Conservation (phyloP, 2,113 vertebrate genomes). For the Pica pica region DNA sequence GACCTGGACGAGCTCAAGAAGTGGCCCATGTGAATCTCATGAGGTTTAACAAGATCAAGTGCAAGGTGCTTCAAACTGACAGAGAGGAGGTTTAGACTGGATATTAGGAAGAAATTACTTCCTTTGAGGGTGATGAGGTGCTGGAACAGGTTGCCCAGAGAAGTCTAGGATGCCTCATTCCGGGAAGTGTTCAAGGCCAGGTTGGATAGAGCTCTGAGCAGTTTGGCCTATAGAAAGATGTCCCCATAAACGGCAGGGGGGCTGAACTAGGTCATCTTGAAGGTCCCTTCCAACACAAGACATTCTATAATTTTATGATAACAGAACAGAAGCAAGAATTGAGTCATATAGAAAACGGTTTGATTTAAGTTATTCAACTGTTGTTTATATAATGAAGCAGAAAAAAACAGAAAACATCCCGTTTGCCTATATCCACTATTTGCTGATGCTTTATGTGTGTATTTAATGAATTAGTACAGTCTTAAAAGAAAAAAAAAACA, state of each 20-base stretch:
- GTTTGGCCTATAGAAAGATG: neutral
- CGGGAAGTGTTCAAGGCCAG: neutral
- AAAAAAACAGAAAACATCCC: neutral
- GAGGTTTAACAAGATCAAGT: neutral
- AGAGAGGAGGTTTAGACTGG: neutral
- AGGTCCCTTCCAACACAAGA: neutral
- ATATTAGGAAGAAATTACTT: neutral
- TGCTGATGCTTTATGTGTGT: neutral
- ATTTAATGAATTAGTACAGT: neutral
- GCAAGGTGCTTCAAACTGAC: neutral
- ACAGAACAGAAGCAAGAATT: neutral
- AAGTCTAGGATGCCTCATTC: neutral
- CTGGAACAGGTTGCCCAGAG: neutral
- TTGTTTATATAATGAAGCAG: neutral
- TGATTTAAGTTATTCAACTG: neutral
- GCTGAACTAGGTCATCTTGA: neutral
- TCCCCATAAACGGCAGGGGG: rapidly evolving
- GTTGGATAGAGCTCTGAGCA: neutral
- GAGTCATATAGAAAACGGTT: neutral
- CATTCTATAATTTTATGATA: neutral
- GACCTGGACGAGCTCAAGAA: rapidly evolving
- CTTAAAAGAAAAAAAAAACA: neutral
- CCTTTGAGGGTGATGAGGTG: neutral
- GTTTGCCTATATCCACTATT: neutral
- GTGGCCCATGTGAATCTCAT: neutral